These are phyloP conservation scores for Glaucopsyche alexis DNA, from an alignment of 2,888 invertebrate species.

Conservation along the genomic window DNA sequence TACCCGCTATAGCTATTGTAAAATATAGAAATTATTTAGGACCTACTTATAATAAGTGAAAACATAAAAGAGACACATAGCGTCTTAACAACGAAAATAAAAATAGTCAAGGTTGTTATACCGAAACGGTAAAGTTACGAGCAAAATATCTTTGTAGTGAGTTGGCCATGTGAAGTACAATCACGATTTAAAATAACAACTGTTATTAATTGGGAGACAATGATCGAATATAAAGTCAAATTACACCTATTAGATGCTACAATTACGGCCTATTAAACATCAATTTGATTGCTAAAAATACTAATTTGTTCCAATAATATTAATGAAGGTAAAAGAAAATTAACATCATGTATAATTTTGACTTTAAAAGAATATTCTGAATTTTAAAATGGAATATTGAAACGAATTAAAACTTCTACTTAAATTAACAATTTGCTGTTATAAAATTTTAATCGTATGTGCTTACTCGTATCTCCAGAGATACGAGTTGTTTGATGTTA, in stretches of 20 bases:
- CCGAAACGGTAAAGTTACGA: background rate
- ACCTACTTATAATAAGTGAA: background rate
- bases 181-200: background rate
- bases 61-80: background rate
- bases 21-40: conserved; percentile 18
- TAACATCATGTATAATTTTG: background rate
- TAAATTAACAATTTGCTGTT: background rate
- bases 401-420: background rate
- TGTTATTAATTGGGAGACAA: background rate
- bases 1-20: conserved; percentile 12
- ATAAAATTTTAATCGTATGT: background rate
- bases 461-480: background rate
- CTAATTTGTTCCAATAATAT: background rate
- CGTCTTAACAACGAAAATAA: conserved; percentile 9
- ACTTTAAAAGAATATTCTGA: background rate
- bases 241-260: conserved; percentile 4
- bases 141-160: background rate
- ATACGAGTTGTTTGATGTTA: too few species aligned
- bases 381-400: background rate
- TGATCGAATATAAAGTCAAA: background rate
- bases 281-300: conserved; percentile 3
- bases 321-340: background rate
- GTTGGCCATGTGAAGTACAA: background rate
- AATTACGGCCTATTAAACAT: conserved; percentile 10
- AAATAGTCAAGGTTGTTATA: background rate